phyloP scores from a whole-genome alignment of 1,140 invertebrate genomes.

The Drosophila malerkotliana region DNA sequence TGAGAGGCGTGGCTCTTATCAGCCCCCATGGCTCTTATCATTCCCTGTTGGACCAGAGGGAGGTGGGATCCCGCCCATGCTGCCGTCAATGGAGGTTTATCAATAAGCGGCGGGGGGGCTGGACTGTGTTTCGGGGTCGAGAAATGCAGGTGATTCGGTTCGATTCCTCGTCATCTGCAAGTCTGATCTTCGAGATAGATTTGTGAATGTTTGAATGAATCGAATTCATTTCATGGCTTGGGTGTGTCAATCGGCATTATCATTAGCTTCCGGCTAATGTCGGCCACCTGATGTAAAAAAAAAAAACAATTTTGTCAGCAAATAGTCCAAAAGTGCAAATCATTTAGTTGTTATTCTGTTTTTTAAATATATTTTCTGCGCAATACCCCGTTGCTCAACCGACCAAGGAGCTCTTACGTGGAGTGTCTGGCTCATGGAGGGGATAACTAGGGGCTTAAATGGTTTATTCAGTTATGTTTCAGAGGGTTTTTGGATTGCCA shows the following conservation, averaged over 20 bases:
- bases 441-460: no score
- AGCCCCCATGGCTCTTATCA: slow-evolving; percentile 21
- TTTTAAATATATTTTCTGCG: background rate
- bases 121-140: slow-evolving; percentile 21
- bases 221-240: background rate
- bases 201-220: slow-evolving; percentile 17
- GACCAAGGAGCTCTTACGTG: no score
- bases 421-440: background rate
- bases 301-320: background rate
- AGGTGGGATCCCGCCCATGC: slow-evolving; percentile 18
- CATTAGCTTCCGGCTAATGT: slow-evolving; percentile 16
- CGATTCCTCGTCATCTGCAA: slow-evolving; percentile 30
- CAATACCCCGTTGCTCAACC: background rate
- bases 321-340: background rate
- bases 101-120: slow-evolving; percentile 32
- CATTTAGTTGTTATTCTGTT: background rate
- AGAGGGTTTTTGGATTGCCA: no score
- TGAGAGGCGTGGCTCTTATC: slow-evolving; percentile 44
- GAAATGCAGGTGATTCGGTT: slow-evolving; percentile 36
- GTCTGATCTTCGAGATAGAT: slow-evolving; percentile 33
- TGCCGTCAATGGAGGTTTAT: slow-evolving; percentile 51
- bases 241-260: slow-evolving; percentile 18
- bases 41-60: background rate
- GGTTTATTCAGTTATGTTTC: no score
- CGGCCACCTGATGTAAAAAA: background rate